Percentiles rank a stretch among this genome's conserved stretches.
These are phyloP conservation scores for Phenganax subtilis DNA, from an alignment of 92 coral and sea anemone species.

Conservation along the genomic window DNA sequence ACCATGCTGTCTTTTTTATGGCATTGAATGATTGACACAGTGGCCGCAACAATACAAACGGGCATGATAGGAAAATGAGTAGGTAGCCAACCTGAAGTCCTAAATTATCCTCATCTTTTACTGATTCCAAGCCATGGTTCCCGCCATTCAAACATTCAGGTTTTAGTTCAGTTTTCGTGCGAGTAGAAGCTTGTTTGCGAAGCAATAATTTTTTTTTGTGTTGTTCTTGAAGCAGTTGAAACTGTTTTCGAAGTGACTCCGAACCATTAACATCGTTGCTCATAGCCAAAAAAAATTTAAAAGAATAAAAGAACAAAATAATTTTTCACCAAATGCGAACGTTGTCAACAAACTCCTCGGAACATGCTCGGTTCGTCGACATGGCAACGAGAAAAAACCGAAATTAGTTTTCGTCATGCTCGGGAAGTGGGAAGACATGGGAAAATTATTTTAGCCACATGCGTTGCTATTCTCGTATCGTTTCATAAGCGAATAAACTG, in stretches of 20 bases:
- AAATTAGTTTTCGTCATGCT: not conserved
- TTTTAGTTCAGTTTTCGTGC: constrained; percentile 34
- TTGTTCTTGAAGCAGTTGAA: constrained; percentile 88
- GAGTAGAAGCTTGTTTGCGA: constrained; percentile 68
- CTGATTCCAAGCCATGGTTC: not conserved
- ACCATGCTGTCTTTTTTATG: too few species aligned
- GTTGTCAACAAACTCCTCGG: constrained; percentile 5
- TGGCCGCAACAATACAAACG: too few species aligned
- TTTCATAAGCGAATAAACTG: too few species aligned
- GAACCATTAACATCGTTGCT: constrained; percentile 57
- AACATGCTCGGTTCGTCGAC: not conserved
- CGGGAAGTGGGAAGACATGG: not conserved
- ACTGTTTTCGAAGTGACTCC: constrained; percentile 75
- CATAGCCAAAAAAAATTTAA: not conserved
- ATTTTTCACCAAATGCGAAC: not conserved
- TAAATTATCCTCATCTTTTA: constrained; percentile 51
- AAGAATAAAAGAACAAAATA: constrained; percentile 15
- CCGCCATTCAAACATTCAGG: constrained; percentile 13
- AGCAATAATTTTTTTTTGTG: constrained; percentile 76
- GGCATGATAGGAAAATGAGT: too few species aligned
- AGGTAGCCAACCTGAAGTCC: constrained; percentile 57
- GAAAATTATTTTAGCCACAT: too few species aligned
- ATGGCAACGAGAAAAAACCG: constrained; percentile 1
- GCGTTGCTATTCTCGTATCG: too few species aligned
- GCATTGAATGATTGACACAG: too few species aligned